These are phyloP conservation scores for Nibea albiflora DNA, from an alignment of 2,113 vertebrate species.

Conservation along the genomic window DNA sequence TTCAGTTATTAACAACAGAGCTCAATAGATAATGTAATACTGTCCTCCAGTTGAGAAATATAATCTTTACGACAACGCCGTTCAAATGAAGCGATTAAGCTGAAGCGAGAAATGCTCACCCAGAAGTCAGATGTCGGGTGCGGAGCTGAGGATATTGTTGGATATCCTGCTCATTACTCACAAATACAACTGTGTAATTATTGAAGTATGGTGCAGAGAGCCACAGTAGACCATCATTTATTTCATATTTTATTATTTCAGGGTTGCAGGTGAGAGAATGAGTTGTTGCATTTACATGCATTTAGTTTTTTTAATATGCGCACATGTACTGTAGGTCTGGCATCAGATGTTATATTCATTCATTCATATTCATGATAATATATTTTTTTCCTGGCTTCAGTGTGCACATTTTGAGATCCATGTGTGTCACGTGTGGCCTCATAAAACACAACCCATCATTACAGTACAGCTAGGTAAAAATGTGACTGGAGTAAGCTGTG, in stretches of 20 bases:
- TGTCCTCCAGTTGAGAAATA: neutral
- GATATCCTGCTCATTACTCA: neutral
- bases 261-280: neutral
- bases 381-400: no score
- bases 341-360: no score
- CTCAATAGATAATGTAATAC: neutral
- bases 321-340: neutral
- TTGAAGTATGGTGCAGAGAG: neutral
- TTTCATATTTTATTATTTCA: neutral
- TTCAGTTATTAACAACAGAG: neutral
- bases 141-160: neutral
- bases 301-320: no score
- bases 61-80: neutral
- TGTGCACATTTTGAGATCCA: neutral
- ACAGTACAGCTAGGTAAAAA: neutral
- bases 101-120: neutral
- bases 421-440: neutral
- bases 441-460: neutral
- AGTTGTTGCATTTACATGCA: neutral
- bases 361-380: neutral
- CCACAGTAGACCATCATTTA: neutral
- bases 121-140: neutral
- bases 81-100: neutral
- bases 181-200: neutral
- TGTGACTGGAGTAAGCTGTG: neutral